Base-by-base conservation (phyloP, 2,888 invertebrate genomes). In the Metopia argyrocephala region DNA sequence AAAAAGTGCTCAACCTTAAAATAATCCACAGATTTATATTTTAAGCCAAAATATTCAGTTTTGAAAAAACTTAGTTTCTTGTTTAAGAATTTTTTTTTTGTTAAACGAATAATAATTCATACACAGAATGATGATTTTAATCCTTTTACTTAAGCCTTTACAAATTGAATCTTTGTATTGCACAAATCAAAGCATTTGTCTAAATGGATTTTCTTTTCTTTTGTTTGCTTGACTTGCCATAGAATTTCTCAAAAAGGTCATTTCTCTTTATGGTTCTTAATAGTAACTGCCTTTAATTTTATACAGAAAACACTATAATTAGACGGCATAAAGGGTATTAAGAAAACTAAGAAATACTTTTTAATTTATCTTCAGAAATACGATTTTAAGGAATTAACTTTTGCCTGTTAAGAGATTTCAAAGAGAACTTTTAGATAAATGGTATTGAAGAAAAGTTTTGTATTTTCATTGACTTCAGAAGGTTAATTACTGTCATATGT, bases 141-240 rank as follows among this genome's bases (percentile, higher is more conserved):
- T 69, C 76, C 76, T 50, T 69, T 69, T 54, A n/a, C 25, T 38
- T 31, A 76, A 76, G 46, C 76, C 69, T 64, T 62, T 69, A 64
- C 76, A 76, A 69, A 76, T 69, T 76, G 75, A 61, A 68, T 28
- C 46, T 68, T 68, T 76, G 54, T 12, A 12, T 31, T 12, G 0
- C 12, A 31, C 31, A 31, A 31, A 31, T 7, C n/a, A 25, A 23
- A 48, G 18, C 27, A 20, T 23, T 48, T 25, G 48, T n/a, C n/a
- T n/a, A 20, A 59, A 50, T 25, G 25, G 12, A 5, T 56, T n/a
- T 25, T 57, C 23, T 48, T 54, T 61, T 9, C 2, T 28, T 45
- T 45, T 68, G 45, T 46, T 15, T 1, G 21, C 28, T 59, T 56
- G n/a, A n/a, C n/a, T 25, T 65, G 57, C 5, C 9, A 3, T 54